Base-by-base conservation (phyloP, 2,113 vertebrate genomes). In the Hepsetus odoe region DNA sequence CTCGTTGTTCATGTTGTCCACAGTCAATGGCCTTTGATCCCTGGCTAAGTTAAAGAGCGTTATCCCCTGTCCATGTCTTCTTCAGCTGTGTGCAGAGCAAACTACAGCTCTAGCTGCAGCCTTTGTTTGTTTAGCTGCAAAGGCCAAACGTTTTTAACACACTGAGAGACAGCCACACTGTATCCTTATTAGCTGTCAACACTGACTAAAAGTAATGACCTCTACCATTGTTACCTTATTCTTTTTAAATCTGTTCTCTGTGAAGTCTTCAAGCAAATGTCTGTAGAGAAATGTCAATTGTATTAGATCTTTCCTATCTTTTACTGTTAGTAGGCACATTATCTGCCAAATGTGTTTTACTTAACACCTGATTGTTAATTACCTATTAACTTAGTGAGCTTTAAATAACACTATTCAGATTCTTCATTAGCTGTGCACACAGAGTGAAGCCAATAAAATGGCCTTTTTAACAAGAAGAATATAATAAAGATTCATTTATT, bases 61-160 rank as follows among this genome's bases (percentile, higher is more conserved):
- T 87, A 86, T 86, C 90, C 86, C 83, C 89, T 85, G 85, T 88
- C 94, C 92, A 98, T 96, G 95, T 93, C 92, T 97, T 97, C 94
- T 91, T 97, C 96, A 98, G 96, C 96, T 97, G 96, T 95, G 89
- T 85, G 85, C 84, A 79, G 69, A 70, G 85, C 91, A 91, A 90
- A 92, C 90, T 92, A 87, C 91, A 77, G 80, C 89, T 90, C 87
- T 91, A 91, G 93, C 88, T 92, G 93, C 87, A 88, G 22, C 20
- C 26, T 90, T 84, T 97, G 96, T 98, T 98, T 95, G 94, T 92
- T 95, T 96, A 96, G 96, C 94, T 96, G 80, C 35, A 86, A 74
- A n/a, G 87, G 84, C 88, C 93, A 94, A 94, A 95, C 92, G 91
- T 88, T 95, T 65, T 90, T 91, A 90, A 90, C 94, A 94, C 92